Evolutionary conservation across 2,888 invertebrate species (phyloP).

Genomic region (Orchesellides sinensis): DNA sequence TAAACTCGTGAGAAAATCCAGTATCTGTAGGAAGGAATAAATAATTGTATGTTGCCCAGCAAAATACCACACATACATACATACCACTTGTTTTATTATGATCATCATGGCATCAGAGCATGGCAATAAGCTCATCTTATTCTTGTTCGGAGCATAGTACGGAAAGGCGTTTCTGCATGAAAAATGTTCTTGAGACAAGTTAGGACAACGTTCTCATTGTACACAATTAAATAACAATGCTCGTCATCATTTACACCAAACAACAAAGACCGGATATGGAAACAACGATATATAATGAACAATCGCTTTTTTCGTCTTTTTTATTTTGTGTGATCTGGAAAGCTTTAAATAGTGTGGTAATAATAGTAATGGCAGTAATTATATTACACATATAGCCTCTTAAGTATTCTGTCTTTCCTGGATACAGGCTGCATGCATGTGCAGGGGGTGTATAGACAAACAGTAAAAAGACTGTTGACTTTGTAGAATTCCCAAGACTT

Average conservation of each 20-base stretch:
- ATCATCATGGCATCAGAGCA: too few relatives aligned
- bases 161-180: too few relatives aligned
- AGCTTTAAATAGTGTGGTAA: constrained; percentile 4
- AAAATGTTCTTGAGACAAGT: background rate
- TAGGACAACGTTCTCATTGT: constrained; percentile 55
- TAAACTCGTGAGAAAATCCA: constrained; percentile 48
- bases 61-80: too few relatives aligned
- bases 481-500: too few relatives aligned
- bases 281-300: constrained; percentile 42
- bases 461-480: too few relatives aligned
- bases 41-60: constrained; percentile 22
- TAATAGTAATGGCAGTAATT: background rate
- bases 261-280: constrained; percentile 63
- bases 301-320: constrained; percentile 4
- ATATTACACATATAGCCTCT: background rate
- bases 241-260: constrained; percentile 32
- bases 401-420: too few relatives aligned
- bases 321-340: background rate
- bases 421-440: background rate
- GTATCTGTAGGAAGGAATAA: constrained; percentile 9
- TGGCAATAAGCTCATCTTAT: background rate
- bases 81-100: too few relatives aligned
- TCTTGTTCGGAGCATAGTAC: background rate
- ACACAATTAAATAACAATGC: constrained; percentile 50
- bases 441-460: background rate